Evolutionary conservation across 2,888 invertebrate species (phyloP).

Genomic region (Brachylomia viminalis): DNA sequence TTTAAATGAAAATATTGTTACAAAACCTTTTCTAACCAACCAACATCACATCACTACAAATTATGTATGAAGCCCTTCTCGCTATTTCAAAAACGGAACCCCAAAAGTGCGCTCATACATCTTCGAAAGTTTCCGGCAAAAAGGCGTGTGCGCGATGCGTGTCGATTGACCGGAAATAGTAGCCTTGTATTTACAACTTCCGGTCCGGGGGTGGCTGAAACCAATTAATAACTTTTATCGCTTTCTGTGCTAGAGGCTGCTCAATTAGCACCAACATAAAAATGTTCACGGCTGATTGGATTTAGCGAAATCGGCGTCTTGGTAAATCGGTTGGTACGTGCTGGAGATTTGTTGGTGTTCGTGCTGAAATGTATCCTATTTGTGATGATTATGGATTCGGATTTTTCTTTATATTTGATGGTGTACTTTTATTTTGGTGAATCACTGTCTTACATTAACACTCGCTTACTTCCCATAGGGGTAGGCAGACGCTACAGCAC

Average conservation of each 20-base stretch:
- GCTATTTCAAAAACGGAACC: constrained; percentile 22
- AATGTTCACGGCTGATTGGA: constrained; percentile 88
- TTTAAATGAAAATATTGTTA: not conserved
- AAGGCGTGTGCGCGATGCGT: constrained; percentile 79
- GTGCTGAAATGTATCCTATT: not conserved
- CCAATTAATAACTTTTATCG: constrained; percentile 90
- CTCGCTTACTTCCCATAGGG: too few relatives aligned
- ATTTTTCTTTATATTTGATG: not conserved
- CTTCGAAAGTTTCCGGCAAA: constrained; percentile 71
- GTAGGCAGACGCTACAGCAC: too few relatives aligned
- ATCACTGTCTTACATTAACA: too few relatives aligned
- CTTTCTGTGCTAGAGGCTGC: constrained; percentile 82
- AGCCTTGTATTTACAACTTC: constrained; percentile 89
- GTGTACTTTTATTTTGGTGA: not conserved
- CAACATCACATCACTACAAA: not conserved
- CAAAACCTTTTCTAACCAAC: not conserved
- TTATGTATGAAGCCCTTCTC: not conserved
- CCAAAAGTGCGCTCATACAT: constrained; percentile 52
- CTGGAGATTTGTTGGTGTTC: constrained; percentile 10
- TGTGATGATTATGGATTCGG: not conserved
- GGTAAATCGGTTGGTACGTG: constrained; percentile 31
- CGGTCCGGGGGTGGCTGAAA: constrained; percentile 81
- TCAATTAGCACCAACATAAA: constrained; percentile 88
- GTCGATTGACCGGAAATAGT: constrained; percentile 88
- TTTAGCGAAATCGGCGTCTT: constrained; percentile 61